Evolutionary conservation across 2,113 vertebrate species (phyloP).

Genomic region (Ploceus nigricollis): DNA sequence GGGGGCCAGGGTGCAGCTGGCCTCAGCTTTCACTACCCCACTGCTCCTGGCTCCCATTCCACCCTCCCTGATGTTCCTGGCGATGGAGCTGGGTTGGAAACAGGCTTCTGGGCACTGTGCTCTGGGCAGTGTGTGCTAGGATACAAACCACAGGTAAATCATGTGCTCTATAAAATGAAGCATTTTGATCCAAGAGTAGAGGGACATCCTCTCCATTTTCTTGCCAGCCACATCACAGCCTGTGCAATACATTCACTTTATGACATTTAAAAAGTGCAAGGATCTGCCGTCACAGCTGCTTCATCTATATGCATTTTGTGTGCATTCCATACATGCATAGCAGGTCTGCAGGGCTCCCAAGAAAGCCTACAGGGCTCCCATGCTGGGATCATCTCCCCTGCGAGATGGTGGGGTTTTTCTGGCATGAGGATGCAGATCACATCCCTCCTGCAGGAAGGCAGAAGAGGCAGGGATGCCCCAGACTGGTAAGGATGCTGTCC

Average conservation of each 20-base stretch:
- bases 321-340: neutral
- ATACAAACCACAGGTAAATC: neutral
- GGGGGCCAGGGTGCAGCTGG: neutral
- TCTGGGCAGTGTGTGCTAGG: neutral
- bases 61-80: neutral
- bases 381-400: neutral
- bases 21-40: neutral
- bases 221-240: neutral
- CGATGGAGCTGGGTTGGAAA: neutral
- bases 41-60: neutral
- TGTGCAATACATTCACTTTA: neutral
- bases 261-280: neutral
- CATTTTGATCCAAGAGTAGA: neutral
- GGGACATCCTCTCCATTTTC: neutral
- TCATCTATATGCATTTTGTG: neutral
- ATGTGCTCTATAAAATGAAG: neutral
- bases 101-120: neutral
- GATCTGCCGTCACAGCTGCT: neutral
- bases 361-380: neutral
- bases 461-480: neutral
- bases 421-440: rapidly evolving
- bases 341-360: neutral
- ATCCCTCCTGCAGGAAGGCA: neutral
- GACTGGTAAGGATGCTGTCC: neutral
- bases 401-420: neutral